These are phyloP conservation scores for Strigamia crassipes DNA, from an alignment of 2,888 invertebrate genomes.

Conservation along the genomic window DNA sequence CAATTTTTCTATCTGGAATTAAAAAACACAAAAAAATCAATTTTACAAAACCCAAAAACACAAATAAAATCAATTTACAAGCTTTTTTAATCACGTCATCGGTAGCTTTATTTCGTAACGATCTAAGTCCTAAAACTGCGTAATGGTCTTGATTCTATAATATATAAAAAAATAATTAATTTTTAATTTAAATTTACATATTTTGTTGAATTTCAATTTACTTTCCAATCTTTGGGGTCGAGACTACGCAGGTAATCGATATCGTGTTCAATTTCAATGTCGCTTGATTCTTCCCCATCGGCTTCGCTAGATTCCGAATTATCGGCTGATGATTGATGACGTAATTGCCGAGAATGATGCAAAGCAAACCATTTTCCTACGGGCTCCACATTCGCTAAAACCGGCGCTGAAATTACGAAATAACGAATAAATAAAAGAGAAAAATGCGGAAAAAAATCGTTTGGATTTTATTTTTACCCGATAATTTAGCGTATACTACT, in stretches of 20 bases:
- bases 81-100: slow-evolving; percentile 93
- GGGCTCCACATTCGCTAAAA: slow-evolving; percentile 35
- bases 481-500: neutral
- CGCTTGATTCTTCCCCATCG: slow-evolving; percentile 52
- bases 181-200: neutral
- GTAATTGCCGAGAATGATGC: slow-evolving; percentile 31
- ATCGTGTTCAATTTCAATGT: slow-evolving; percentile 67
- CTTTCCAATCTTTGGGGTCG: slow-evolving; percentile 95
- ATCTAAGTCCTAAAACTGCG: slow-evolving; percentile 87
- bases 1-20: slow-evolving; percentile 72
- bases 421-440: neutral
- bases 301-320: slow-evolving; percentile 50
- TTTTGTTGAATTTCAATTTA: slow-evolving; percentile 51
- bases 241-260: slow-evolving; percentile 81
- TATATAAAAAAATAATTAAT: too few relatives aligned
- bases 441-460: neutral
- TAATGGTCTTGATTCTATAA: slow-evolving; percentile 92
- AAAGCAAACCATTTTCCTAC: slow-evolving; percentile 46
- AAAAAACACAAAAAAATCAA: neutral
- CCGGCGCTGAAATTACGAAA: neutral
- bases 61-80: slow-evolving; percentile 67
- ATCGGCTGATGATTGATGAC: neutral
- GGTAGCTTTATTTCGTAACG: slow-evolving; percentile 79
- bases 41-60: neutral
- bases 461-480: neutral